These are phyloP conservation scores for Acanthoscelides obtectus DNA, from an alignment of 2,888 invertebrate species.

Conservation along the genomic window DNA sequence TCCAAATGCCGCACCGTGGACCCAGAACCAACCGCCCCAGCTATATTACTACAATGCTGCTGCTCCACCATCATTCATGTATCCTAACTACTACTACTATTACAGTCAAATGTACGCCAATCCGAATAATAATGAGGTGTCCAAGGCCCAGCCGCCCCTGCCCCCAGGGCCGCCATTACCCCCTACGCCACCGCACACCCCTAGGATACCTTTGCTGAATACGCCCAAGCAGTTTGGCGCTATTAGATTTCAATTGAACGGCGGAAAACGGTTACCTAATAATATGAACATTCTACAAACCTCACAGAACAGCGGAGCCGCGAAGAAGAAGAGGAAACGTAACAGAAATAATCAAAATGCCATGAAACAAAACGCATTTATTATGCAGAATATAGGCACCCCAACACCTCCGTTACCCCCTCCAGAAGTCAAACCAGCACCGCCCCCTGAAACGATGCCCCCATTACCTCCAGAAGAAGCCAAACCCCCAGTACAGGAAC, in stretches of 20 bases:
- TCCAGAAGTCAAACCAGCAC: slow-evolving; percentile 49
- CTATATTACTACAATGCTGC: slow-evolving; percentile 21
- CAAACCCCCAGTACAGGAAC: slow-evolving; percentile 40
- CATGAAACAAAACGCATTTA: slow-evolving; percentile 2
- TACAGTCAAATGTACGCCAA: slow-evolving; percentile 34
- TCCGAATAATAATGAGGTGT: slow-evolving; percentile 30
- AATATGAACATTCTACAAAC: slow-evolving; percentile 38
- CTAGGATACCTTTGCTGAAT: slow-evolving; percentile 37
- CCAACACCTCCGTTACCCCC: slow-evolving; percentile 51
- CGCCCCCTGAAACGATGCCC: slow-evolving; percentile 54
- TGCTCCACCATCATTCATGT: slow-evolving; percentile 42
- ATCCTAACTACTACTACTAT: slow-evolving; percentile 43
- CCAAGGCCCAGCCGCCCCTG: slow-evolving; percentile 49
- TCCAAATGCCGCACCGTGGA: slow-evolving; percentile 17
- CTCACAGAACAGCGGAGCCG: slow-evolving; percentile 50
- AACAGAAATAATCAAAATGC: slow-evolving; percentile 55
- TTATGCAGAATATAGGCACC: not conserved
- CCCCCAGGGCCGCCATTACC: slow-evolving; percentile 52
- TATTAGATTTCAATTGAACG: slow-evolving; percentile 54
- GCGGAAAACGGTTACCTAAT: slow-evolving; percentile 36
- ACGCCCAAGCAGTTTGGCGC: slow-evolving; percentile 48
- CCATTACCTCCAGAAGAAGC: slow-evolving; percentile 49
- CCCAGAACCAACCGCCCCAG: slow-evolving; percentile 6
- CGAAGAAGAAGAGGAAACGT: slow-evolving; percentile 74
- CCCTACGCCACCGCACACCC: slow-evolving; percentile 26